Conservation (phyloP, 2,797 vertebrate species). For the Gallinago solitaria region DNA sequence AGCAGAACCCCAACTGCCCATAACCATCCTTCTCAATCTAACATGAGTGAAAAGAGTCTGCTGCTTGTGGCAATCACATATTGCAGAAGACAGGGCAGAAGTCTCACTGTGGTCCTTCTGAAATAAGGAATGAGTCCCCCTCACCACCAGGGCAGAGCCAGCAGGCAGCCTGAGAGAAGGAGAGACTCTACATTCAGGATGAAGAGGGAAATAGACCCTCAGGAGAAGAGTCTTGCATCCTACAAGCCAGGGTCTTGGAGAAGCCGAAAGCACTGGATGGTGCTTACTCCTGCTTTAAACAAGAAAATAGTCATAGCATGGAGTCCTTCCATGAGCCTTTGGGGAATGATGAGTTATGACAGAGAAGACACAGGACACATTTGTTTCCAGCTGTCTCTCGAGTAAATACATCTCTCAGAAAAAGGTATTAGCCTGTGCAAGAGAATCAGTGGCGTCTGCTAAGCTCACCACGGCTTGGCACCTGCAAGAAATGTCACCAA, state of each 20-base stretch:
- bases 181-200: neutral
- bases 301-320: neutral
- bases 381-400: conserved; percentile 13
- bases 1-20: neutral
- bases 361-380: neutral
- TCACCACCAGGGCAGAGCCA: neutral
- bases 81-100: neutral
- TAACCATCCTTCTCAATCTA: neutral
- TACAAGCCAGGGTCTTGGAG: neutral
- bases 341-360: neutral
- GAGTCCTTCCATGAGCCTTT: neutral
- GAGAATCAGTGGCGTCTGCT: conserved; percentile 26
- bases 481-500: conserved; percentile 39
- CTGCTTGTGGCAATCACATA: neutral
- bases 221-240: neutral
- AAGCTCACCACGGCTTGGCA: conserved; percentile 13
- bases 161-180: neutral
- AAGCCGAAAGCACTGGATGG: neutral
- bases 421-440: conserved; percentile 35
- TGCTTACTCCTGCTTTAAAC: neutral
- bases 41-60: neutral
- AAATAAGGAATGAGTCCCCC: neutral
- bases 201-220: neutral
- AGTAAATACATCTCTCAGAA: conserved; percentile 30
- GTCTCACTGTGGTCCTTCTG: neutral